Evolutionary conservation across 1,140 invertebrate genomes (phyloP).

Genomic region (Eriocheir sinensis): DNA sequence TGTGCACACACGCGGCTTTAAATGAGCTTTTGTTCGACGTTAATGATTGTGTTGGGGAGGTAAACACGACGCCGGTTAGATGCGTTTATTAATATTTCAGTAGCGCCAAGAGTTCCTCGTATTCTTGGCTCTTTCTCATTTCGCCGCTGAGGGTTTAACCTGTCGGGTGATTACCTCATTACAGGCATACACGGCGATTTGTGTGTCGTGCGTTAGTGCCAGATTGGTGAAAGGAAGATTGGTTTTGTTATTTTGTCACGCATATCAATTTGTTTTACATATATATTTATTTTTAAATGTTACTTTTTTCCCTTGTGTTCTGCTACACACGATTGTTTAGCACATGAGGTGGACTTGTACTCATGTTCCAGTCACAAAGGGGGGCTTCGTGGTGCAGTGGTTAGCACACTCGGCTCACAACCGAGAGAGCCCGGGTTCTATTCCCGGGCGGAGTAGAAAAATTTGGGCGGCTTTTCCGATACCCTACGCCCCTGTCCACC

Average conservation of each 20-base stretch:
- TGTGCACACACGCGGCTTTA: background rate
- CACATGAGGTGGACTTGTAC: too few relatives aligned
- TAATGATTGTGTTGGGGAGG: background rate
- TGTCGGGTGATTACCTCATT: background rate
- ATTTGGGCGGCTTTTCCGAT: too few relatives aligned
- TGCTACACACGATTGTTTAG: too few relatives aligned
- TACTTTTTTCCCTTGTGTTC: background rate
- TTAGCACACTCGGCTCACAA: too few relatives aligned
- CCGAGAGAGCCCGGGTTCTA: too few relatives aligned
- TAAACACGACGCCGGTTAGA: background rate
- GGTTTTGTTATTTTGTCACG: background rate
- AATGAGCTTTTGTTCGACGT: background rate
- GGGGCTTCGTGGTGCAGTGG: too few relatives aligned
- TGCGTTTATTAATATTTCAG: background rate
- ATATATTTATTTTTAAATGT: too few relatives aligned
- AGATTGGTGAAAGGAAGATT: background rate
- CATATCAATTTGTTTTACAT: background rate
- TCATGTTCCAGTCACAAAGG: too few relatives aligned
- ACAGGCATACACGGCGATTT: background rate
- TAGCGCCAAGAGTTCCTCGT: background rate
- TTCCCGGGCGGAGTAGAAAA: too few relatives aligned
- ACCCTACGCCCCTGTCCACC: too few relatives aligned
- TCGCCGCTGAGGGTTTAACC: background rate
- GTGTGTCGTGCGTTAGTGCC: background rate
- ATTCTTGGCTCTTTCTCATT: background rate